Percentiles rank a stretch among this genome's conserved stretches.
phyloP scores from a whole-genome alignment of 2,113 vertebrate species.

The Lagenorhynchus albirostris region DNA sequence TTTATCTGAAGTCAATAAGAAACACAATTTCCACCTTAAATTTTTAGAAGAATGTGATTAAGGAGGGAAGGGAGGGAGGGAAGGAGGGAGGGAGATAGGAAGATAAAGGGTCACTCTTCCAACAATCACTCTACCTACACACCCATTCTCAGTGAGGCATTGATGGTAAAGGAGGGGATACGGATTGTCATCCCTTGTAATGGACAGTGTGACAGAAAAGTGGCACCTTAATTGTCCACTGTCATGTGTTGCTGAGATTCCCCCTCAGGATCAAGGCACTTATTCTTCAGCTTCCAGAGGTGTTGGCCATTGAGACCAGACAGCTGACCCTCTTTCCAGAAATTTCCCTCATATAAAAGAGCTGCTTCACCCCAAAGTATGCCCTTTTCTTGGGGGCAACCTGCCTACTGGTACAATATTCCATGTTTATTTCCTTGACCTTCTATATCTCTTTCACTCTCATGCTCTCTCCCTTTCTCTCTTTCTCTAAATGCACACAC shows the following conservation, averaged over 20 bases:
- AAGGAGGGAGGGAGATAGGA: too few relatives aligned
- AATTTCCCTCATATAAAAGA: not conserved
- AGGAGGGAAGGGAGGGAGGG: fast-evolving
- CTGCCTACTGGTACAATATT: not conserved
- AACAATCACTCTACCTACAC: not conserved
- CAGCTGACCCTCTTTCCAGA: not conserved
- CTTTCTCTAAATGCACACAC: not conserved
- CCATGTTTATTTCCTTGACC: not conserved
- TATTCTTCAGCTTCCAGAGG: not conserved
- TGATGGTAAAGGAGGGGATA: too few relatives aligned
- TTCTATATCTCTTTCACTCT: not conserved
- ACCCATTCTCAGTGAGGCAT: not conserved
- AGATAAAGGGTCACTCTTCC: not conserved
- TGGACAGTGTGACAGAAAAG: not conserved
- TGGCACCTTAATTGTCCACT: not conserved
- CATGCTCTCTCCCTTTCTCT: not conserved
- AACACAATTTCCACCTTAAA: not conserved
- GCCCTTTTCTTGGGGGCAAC: not conserved
- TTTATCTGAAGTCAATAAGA: not conserved
- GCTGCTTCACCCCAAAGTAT: not conserved
- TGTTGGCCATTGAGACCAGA: not conserved
- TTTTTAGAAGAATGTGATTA: not conserved
- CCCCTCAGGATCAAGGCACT: not conserved
- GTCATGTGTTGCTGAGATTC: not conserved
- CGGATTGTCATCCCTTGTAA: not conserved